Base-by-base conservation (phyloP, 2,113 vertebrate species). In the Apteryx owenii region DNA sequence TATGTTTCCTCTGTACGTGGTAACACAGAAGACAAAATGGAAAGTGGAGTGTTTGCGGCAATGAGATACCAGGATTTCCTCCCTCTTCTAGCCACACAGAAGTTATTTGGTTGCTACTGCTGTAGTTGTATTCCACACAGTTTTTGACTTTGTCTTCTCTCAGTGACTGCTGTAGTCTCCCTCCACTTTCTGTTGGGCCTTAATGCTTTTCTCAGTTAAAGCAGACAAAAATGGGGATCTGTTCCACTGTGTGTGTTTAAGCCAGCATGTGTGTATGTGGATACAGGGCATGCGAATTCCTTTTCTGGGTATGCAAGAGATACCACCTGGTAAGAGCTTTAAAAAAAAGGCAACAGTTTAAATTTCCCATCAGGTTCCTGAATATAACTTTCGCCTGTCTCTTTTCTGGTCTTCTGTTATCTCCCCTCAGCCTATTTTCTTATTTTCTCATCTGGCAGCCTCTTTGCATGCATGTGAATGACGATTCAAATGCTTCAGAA, bases 401-500 rank as follows among this genome's bases (percentile, higher is more conserved):
- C 29, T 86, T 81, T 88, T 65, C 66, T 65, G 46, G 51, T 50
- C 76, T 85, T 81, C 20, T 61, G 48, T 81, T 89, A 82, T 93
- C 65, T 92, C 36, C 90, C 3, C 0, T 94, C 75, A 90, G 14
- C 8, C 56, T 65, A 56, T 83, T 96, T 95, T 95, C 75, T 78
- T 88, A 38, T 38, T 93, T 96, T 93, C 69, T 97, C 81, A 85
- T 94, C 85, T 95, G 87, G 62, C 69, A 93, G 66, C 71, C 79
- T 85, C 81, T 98, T 95, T 5, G 4, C 84, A 84, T 91, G 58
- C 66, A 78, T 72, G 90, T 90, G 96, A 97, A 96, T 88, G 89
- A 95, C 3, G 40, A 97, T 92, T 97, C 89, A 94, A 96, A 98
- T 96, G 69, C 64, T 82, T 92, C 91, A 89, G 89, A 97, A 96